Evolutionary conservation across 2,113 vertebrate species (phyloP).

Genomic region (Callopanchax toddi): DNA sequence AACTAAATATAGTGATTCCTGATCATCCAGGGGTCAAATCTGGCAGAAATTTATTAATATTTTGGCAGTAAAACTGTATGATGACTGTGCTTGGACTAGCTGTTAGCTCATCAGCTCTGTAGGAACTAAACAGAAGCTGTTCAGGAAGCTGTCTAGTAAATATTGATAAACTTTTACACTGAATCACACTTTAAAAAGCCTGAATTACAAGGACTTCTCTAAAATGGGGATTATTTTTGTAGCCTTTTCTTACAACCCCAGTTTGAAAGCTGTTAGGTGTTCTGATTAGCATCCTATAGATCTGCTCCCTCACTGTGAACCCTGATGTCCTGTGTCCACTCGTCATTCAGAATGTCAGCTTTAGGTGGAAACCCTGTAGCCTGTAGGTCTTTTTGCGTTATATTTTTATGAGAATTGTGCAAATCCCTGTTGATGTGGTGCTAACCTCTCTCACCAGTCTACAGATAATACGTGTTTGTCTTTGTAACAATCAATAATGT

Average conservation of each 20-base stretch:
- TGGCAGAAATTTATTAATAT: too few relatives aligned
- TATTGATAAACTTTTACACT: too few relatives aligned
- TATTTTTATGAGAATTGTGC: conserved; percentile 43
- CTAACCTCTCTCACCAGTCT: conserved; percentile 47
- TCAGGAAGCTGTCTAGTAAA: too few relatives aligned
- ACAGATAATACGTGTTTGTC: conserved; percentile 45
- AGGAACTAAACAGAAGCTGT: too few relatives aligned
- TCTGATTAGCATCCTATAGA: conserved; percentile 11
- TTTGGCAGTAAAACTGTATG: too few relatives aligned
- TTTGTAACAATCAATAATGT: conserved; percentile 42
- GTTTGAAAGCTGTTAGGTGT: background rate
- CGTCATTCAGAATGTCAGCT: conserved; percentile 2
- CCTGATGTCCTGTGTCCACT: conserved; percentile 24
- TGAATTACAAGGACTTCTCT: too few relatives aligned
- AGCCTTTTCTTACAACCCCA: conserved; percentile 4
- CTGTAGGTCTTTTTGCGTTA: conserved; percentile 38
- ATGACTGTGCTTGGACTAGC: too few relatives aligned
- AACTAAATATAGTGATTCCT: too few relatives aligned
- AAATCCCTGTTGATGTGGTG: conserved; percentile 59
- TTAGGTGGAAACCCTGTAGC: conserved; percentile 37
- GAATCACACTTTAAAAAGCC: too few relatives aligned
- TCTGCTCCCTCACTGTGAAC: conserved; percentile 59
- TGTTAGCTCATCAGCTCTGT: too few relatives aligned
- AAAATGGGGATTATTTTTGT: conserved; percentile 7
- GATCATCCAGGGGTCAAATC: too few relatives aligned